Evolutionary conservation across 2,797 vertebrate species (phyloP).

Genomic region (Lepilemur septentrionalis): DNA sequence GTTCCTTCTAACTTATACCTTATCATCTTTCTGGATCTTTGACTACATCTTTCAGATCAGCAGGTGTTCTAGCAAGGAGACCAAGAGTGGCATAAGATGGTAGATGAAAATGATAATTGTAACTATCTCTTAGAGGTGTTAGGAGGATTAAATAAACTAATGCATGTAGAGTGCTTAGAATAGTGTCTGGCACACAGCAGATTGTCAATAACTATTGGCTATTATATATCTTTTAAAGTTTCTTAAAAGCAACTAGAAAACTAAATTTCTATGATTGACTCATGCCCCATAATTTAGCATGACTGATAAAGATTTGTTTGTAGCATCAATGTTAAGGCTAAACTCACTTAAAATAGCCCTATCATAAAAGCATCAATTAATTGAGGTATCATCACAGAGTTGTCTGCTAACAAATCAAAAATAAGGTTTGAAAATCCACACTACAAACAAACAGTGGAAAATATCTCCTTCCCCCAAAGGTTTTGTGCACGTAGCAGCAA

Average conservation of each 20-base stretch:
- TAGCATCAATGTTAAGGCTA: neutral
- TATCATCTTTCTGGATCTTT: neutral
- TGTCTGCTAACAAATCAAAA: slow-evolving; percentile 42
- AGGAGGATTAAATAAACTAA: slow-evolving; percentile 11
- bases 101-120: neutral
- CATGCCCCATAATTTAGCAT: slow-evolving; percentile 6
- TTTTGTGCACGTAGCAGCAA: neutral
- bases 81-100: neutral
- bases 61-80: neutral
- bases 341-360: slow-evolving; percentile 15
- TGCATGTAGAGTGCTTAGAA: neutral
- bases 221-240: neutral
- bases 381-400: neutral
- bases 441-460: neutral
- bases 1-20: neutral
- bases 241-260: slow-evolving; percentile 34
- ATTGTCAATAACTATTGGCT: neutral
- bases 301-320: slow-evolving; percentile 12
- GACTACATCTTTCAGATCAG: neutral
- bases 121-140: neutral
- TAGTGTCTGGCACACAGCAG: neutral
- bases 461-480: neutral
- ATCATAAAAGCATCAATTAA: neutral
- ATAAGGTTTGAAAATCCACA: slow-evolving; percentile 15
- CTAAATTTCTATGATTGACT: neutral